phyloP scores from a whole-genome alignment of 2,113 vertebrate genomes.

The Candoia aspera region DNA sequence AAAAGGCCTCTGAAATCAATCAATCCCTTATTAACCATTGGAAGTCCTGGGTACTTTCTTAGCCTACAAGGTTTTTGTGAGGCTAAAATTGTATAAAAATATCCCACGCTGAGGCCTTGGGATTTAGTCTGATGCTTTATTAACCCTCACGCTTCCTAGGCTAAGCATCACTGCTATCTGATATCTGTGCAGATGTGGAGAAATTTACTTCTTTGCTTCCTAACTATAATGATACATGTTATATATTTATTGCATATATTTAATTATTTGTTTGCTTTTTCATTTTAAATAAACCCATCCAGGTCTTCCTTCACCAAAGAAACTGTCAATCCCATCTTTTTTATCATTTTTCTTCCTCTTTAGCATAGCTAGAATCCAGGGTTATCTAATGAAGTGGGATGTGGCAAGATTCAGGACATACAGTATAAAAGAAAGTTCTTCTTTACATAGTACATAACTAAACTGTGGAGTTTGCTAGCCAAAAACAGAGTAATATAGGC shows the following conservation, averaged over 20 bases:
- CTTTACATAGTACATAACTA: no score
- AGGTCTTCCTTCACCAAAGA: conserved; percentile 1
- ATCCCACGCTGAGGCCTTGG: neutral
- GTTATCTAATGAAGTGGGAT: no score
- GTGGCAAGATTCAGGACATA: no score
- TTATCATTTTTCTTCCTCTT: no score
- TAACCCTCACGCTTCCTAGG: neutral
- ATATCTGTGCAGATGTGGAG: neutral
- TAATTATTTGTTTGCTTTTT: neutral
- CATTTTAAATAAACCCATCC: neutral
- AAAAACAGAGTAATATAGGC: no score
- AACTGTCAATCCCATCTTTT: conserved; percentile 1
- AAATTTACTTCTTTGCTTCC: neutral
- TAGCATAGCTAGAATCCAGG: no score
- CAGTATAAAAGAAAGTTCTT: no score
- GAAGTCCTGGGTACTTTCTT: neutral
- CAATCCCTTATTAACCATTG: neutral
- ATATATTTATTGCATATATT: neutral
- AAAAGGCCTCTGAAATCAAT: neutral
- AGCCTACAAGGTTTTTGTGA: neutral
- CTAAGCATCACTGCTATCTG: neutral
- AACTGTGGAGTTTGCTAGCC: no score
- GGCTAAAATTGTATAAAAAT: neutral
- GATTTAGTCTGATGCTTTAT: neutral
- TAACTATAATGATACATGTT: neutral